Evolutionary conservation across 2,888 invertebrate genomes (phyloP), one percentile per base, ranked within the genome.

Genomic region (Hirtodrosophila trivittata): DNA sequence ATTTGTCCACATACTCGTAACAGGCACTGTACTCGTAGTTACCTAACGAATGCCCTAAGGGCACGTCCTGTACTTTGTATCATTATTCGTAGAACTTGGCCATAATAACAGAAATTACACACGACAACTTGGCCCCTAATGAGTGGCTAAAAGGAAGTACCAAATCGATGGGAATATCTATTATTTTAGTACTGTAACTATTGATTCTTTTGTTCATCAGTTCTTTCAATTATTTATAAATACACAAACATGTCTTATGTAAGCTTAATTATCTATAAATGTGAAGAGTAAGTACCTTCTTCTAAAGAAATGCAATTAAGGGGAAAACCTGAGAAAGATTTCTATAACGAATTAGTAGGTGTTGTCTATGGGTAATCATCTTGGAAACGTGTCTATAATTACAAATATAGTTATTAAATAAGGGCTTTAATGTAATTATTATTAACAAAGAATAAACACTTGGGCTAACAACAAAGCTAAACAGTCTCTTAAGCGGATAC

Each of bases 361-460:
- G 26, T 21, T 21, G 18, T 2, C 18, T 21, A 21, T 21, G 30
- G 32, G 13, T 42, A 18, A 9, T 39, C 16, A 45, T 10, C 16
- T 42, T n/a, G 5, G 6, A 37, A 43, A 45, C 39, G 49, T 62
- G 63, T 18, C 2, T 30, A n/a, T 58, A 65, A 52, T 57, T 45
- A 58, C 14, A 13, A 5, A 30, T 14, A 12, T 25, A 14, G n/a
- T 12, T 28, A 28, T 9, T 6, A 25, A 41, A 14, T n/a, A n/a
- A 14, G 21, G 5, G 8, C 26, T 5, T 6, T 6, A 26, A 26
- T 26, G 5, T n/a, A 32, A 32, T 32, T 9, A 32, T 32, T 10
- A n/a, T 32, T 10, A 32, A 32, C 18, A 21, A 32, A 10, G 9
- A 32, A n/a, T 32, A 10, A 32, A 5, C 3, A 32, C 10, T 5